Percentiles rank a stretch among this genome's conserved stretches.
Conservation (phyloP, 2,113 vertebrate genomes). For the Bucco capensis region DNA sequence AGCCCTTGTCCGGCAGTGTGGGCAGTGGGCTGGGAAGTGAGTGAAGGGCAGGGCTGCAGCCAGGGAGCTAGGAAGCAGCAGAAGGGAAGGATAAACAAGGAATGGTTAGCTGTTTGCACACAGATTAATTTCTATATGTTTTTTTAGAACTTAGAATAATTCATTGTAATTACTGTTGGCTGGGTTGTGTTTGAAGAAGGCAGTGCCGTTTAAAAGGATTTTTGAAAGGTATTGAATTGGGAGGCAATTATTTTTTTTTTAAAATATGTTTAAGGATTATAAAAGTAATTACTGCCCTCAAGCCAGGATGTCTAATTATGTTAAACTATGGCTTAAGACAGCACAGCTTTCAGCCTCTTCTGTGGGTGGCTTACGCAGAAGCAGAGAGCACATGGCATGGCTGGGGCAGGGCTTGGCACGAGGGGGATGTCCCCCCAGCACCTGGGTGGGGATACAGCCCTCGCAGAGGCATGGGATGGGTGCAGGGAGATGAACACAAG, state of each 20-base stretch:
- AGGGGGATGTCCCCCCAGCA: not conserved
- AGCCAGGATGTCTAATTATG: constrained; percentile 66
- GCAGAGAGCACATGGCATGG: not conserved
- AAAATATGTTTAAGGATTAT: constrained; percentile 64
- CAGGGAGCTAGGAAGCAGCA: not conserved
- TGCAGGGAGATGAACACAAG: not conserved
- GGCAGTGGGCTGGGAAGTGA: not conserved
- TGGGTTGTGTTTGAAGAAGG: constrained; percentile 62
- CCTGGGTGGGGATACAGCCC: not conserved
- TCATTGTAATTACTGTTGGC: constrained; percentile 66
- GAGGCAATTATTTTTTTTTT: constrained; percentile 55
- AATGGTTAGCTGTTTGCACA: not conserved
- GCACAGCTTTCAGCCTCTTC: constrained; percentile 24
- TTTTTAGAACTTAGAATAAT: constrained; percentile 44
- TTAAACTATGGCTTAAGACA: constrained; percentile 57
- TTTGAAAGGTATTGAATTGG: constrained; percentile 60
- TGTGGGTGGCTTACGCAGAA: not conserved
- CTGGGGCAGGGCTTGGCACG: not conserved
- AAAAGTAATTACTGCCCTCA: constrained; percentile 68
- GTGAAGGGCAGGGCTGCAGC: not conserved
- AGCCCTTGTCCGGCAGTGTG: not conserved
- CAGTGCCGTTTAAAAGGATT: constrained; percentile 34
- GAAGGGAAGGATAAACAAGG: not conserved
- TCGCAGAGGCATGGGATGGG: not conserved
- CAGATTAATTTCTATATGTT: constrained; percentile 38